These are phyloP conservation scores for Dicentrarchus labrax DNA, from an alignment of 2,113 vertebrate genomes.

Conservation along the genomic window DNA sequence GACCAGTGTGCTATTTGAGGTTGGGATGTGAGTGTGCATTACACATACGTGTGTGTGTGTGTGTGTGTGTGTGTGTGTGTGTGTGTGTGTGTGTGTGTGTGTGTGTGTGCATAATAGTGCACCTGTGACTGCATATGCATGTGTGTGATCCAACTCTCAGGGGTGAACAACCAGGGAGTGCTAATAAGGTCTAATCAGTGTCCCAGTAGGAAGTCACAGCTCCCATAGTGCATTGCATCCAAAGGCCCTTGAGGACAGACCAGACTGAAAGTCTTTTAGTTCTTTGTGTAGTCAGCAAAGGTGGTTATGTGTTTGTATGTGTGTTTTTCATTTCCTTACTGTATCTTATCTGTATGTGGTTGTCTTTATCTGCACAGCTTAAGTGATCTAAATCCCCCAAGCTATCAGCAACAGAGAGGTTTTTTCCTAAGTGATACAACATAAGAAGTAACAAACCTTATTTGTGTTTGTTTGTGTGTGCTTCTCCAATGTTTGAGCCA, in stretches of 20 bases:
- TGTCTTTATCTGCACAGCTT: constrained; percentile 5
- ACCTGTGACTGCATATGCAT: constrained; percentile 13
- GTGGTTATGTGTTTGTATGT: background rate
- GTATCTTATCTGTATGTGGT: constrained; percentile 19
- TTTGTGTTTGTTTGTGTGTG: constrained; percentile 32
- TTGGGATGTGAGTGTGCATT: constrained; percentile 1
- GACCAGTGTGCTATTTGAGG: background rate
- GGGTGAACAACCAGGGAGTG: constrained; percentile 54
- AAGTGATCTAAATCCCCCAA: background rate
- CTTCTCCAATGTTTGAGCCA: background rate
- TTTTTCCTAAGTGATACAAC: constrained; percentile 1
- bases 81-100: background rate
- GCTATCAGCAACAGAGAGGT: background rate
- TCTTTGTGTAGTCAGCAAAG: constrained; percentile 6
- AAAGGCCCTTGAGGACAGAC: constrained; percentile 37
- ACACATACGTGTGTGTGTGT: background rate
- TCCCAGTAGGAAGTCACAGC: constrained; percentile 58
- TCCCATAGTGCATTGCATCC: constrained; percentile 50
- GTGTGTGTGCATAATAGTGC: constrained; percentile 14
- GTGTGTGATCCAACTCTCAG: constrained; percentile 34
- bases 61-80: constrained; percentile 36
- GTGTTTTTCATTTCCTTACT: background rate
- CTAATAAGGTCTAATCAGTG: constrained; percentile 75
- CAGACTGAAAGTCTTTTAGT: background rate
- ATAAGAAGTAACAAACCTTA: constrained; percentile 12